Evolutionary conservation across 92 coral and sea anemone genomes (phyloP), one percentile per base, ranked within the genome.

Genomic region (Porites rus): DNA sequence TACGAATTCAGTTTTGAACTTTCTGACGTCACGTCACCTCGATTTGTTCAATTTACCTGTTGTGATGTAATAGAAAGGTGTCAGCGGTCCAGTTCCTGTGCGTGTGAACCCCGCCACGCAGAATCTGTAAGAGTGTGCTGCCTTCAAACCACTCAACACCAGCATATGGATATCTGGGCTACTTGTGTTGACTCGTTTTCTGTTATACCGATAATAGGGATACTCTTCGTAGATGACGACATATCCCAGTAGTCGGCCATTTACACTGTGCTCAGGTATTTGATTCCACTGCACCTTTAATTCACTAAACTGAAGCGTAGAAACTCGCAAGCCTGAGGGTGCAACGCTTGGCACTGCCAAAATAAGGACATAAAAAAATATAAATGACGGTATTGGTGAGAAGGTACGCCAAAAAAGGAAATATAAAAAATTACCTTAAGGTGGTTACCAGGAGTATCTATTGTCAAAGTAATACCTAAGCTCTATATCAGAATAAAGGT

Each of bases 161-260:
- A 28, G 31, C 31, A 28, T 28, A 28, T 28, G 31, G 31, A 28
- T 3, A 28, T 28, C 31, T 28, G 31, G 31, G 31, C 31, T 28
- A 28, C 31, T 28, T 28, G 31, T 28, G 31, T 28, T 28, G 11
- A 10, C 62, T 10, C 11, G 56, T 20, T 25, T 19, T 12, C 8
- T 56, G n/a, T 17, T 46, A 50, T 21, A 7, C 10, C 20, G 17
- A 38, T 59, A 75, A 43, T 72, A 72, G 16, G 1, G 3, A 25
- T 38, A 58, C 69, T 76, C 81, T 1, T 61, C 7, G 22, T 8
- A 60, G 53, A 11, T 56, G 31, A 76, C 81, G n/a, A 66, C 60
- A 51, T 76, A 76, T 25, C 81, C 81, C 51, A 76, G 81, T 1
- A 76, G 12, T 59, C 25, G 12, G 18, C 81, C 81, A 38, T 76